Evolutionary conservation across 2,113 vertebrate species (phyloP), one percentile per base, ranked within the genome.

Genomic region (Heterocephalus glaber): DNA sequence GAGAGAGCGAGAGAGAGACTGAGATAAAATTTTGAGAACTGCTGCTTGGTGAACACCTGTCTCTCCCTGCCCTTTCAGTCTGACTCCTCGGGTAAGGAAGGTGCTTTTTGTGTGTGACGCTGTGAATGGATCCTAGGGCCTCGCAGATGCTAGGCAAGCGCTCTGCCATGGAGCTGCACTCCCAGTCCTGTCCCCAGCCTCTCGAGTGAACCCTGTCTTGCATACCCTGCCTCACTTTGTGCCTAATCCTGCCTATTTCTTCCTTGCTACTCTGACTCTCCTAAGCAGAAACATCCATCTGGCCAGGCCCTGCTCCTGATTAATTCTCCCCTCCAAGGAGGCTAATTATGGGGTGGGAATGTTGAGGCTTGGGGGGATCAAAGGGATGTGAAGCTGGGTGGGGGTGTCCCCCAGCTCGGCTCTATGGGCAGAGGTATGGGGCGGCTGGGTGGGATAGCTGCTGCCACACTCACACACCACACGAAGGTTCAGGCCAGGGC

Each of bases 361-460:
- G 70, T 61, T 79, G 86, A 94, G 41, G 95, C 94, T 96, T 93
- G 60, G 13, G 72, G 92, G 94, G 30, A 95, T 96, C 96, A 98
- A 96, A 97, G 91, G 77, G n/a, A 93, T 66, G 47, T 68, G 86
- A 89, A 80, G 82, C 86, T 68, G 84, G 68, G 92, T 87, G 89
- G 86, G 94, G 79, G 84, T 76, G 54, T 22, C n/a, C 38, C 88
- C 88, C 47, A 68, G 72, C 94, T 89, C 84, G 68, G 81, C 84
- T 93, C 83, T 82, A 66, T 70, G 74, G 52, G 70, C 52, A 80
- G 54, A 47, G 41, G 80, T 35, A 9, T 60, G 19, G 20, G 11
- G 74, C 28, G 41, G 77, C 38, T 38, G 60, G 63, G 77, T 44
- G 70, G 49, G 66, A 54, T 86, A 66, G 65, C 61, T 96, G 89